Evolutionary conservation across 1,140 invertebrate species (phyloP).

Genomic region (Caenorhabditis tropicalis): DNA sequence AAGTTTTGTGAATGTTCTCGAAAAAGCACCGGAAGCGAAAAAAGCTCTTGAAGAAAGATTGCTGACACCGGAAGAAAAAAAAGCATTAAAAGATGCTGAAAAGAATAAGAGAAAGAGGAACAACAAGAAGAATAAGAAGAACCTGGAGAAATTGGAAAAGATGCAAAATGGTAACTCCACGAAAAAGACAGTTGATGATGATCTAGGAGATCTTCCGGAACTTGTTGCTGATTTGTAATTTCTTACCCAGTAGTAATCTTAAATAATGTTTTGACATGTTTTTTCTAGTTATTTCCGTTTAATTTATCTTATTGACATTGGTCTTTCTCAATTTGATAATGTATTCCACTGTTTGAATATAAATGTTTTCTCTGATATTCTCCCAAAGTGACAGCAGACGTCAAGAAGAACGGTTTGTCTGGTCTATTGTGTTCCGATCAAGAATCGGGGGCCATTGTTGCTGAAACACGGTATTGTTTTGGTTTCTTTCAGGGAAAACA

Average conservation of each 20-base stretch:
- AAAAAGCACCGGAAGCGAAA: slow-evolving; percentile 10
- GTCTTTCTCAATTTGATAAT: background rate
- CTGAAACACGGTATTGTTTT: background rate
- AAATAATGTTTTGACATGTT: background rate
- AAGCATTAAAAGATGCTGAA: background rate
- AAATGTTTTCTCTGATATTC: background rate
- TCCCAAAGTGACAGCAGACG: background rate
- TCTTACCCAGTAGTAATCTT: background rate
- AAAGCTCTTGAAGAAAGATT: slow-evolving; percentile 5
- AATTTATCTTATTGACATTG: background rate
- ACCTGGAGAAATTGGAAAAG: background rate
- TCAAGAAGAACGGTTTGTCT: background rate
- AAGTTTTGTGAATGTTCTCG: slow-evolving; percentile 16
- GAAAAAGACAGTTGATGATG: background rate
- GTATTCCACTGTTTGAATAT: background rate
- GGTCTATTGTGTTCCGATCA: background rate
- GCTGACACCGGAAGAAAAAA: background rate
- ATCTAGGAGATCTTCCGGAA: slow-evolving; percentile 2
- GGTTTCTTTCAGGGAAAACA: background rate
- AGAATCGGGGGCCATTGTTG: background rate
- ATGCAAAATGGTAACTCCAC: background rate
- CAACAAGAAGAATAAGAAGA: slow-evolving; percentile 29
- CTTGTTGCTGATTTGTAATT: slow-evolving; percentile 15
- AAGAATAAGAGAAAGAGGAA: slow-evolving; percentile 20
- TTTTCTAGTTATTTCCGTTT: background rate